Percentiles rank a stretch among this genome's conserved stretches.
Evolutionary conservation across 2,888 invertebrate species (phyloP).

Genomic region (Mycalesis mineus): DNA sequence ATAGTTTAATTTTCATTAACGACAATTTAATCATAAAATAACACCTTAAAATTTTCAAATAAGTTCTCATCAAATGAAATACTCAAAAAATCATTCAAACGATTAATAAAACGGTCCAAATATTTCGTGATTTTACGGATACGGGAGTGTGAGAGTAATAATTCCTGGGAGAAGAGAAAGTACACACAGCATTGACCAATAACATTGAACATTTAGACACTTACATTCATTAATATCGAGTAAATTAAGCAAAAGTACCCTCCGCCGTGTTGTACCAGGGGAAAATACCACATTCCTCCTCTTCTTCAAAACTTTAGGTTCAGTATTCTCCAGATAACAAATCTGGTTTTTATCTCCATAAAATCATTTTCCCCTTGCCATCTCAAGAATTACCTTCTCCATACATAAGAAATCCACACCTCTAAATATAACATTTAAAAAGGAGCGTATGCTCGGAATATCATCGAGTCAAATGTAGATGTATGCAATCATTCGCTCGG

Average conservation of each 20-base stretch:
- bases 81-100: background rate
- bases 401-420: background rate
- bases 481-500: background rate
- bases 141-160: background rate
- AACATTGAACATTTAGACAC: constrained; percentile 6
- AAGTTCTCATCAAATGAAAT: background rate
- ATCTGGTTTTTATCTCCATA: background rate
- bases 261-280: constrained; percentile 21
- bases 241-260: constrained; percentile 11
- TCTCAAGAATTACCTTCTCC: constrained; percentile 3
- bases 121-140: background rate
- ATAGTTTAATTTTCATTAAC: constrained; percentile 7
- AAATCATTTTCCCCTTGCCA: constrained; percentile 10
- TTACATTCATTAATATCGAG: constrained; percentile 8
- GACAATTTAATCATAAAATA: background rate
- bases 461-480: background rate
- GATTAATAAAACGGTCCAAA: constrained; percentile 6
- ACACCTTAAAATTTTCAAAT: background rate
- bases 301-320: too few relatives aligned
- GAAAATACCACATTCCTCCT: background rate
- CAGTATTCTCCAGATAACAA: background rate
- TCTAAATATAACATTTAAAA: background rate
- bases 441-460: constrained; percentile 12
- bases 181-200: constrained; percentile 11
- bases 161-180: constrained; percentile 13